phyloP scores from a whole-genome alignment of 2,113 vertebrate genomes.

The Holacanthus passer region DNA sequence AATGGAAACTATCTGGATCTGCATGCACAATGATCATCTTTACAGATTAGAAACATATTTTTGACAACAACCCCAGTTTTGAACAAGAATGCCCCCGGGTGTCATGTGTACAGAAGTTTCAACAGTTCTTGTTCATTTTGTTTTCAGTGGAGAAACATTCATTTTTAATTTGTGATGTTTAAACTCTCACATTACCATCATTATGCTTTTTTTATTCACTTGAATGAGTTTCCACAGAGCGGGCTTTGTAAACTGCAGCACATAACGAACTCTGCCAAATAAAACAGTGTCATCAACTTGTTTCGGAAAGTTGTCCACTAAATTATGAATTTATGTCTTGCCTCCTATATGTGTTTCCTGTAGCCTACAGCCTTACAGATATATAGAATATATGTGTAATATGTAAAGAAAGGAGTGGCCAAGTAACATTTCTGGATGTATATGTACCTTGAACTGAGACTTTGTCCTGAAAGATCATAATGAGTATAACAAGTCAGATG shows the following conservation, averaged over 20 bases:
- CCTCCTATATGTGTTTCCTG: too few species aligned
- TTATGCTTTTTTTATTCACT: conserved; percentile 8
- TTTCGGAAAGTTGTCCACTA: neutral
- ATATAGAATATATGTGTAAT: too few species aligned
- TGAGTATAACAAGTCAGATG: too few species aligned
- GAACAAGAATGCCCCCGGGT: neutral
- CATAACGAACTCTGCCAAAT: neutral
- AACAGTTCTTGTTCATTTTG: conserved; percentile 12
- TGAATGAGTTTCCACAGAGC: neutral
- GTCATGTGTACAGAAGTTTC: neutral
- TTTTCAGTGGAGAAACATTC: conserved; percentile 14
- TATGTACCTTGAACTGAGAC: too few species aligned
- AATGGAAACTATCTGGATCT: conserved; percentile 8
- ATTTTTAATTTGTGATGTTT: conserved; percentile 30
- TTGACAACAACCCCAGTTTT: neutral
- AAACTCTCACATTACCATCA: conserved; percentile 10
- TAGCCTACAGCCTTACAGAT: too few species aligned
- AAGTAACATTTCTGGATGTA: too few species aligned
- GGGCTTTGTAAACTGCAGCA: conserved; percentile 17
- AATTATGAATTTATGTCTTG: conserved; percentile 7
- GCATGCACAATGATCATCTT: conserved; percentile 37
- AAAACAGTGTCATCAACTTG: conserved; percentile 12
- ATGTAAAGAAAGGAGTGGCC: too few species aligned
- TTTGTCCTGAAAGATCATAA: too few species aligned
- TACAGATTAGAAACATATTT: conserved; percentile 14